Evolutionary conservation across 2,888 invertebrate genomes (phyloP).

Genomic region (Ochropleura plecta): DNA sequence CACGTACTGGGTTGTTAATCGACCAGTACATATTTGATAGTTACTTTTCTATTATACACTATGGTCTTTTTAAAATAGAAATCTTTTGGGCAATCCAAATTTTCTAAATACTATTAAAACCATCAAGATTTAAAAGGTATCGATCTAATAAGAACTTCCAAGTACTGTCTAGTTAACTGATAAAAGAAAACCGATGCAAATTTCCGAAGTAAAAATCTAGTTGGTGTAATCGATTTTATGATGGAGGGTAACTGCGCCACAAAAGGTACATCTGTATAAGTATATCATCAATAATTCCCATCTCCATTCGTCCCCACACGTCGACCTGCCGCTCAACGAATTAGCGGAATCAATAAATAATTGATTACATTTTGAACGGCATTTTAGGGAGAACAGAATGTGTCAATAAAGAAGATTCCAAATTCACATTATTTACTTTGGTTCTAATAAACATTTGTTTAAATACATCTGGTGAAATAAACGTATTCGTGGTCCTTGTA

Average conservation of each 20-base stretch:
- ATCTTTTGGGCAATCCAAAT: not conserved
- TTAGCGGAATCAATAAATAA: conserved; percentile 79
- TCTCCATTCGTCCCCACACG: conserved; percentile 69
- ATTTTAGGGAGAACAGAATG: conserved; percentile 67
- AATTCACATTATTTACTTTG: conserved; percentile 52
- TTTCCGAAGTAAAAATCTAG: conserved; percentile 6
- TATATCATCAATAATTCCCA: conserved; percentile 75
- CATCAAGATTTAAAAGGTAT: not conserved
- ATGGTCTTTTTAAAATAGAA: not conserved
- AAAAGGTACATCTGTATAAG: conserved; percentile 46
- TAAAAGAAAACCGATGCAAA: not conserved
- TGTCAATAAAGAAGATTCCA: conserved; percentile 59
- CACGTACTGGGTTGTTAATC: not conserved
- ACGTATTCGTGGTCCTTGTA: not conserved
- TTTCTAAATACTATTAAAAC: not conserved
- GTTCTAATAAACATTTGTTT: conserved; percentile 38
- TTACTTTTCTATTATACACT: not conserved
- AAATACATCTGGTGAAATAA: conserved; percentile 25
- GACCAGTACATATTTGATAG: not conserved
- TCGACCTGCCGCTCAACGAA: conserved; percentile 71
- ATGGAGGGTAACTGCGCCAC: conserved; percentile 49
- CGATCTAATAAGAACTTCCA: not conserved
- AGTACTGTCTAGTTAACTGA: not conserved
- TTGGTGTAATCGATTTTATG: conserved; percentile 54
- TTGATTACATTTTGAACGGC: conserved; percentile 73